A percentile compares a stretch with the other conserved stretches of the same genome.
These are phyloP conservation scores for Diacarnus erythraeanus DNA, from an alignment of 37 sponge, comb jelly and placozoan species.

Conservation along the genomic window DNA sequence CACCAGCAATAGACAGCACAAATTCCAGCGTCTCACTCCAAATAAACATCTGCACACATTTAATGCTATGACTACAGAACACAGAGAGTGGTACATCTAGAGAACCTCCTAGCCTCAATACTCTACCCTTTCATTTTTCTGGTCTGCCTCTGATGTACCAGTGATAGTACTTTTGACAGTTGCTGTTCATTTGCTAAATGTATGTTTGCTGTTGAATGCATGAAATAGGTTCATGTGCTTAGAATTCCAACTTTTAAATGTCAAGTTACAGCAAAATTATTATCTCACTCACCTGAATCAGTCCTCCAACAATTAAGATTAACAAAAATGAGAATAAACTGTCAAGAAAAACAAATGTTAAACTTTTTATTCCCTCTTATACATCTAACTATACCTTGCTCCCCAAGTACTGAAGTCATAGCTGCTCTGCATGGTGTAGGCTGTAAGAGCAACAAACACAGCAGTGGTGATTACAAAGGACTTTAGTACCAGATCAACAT, in stretches of 20 bases:
- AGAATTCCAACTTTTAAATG: too few species aligned
- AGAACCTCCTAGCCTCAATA: too few species aligned
- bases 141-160: too few species aligned
- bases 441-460: slow-evolving; percentile 84
- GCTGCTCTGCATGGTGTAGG: slow-evolving; percentile 93
- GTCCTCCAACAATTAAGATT: slow-evolving; percentile 77
- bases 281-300: slow-evolving; percentile 70
- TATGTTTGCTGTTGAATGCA: too few species aligned
- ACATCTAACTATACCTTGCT: slow-evolving; percentile 62
- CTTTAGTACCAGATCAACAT: slow-evolving; percentile 74
- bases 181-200: too few species aligned
- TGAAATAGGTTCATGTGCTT: too few species aligned
- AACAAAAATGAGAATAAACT: slow-evolving; percentile 84
- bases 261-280: background rate
- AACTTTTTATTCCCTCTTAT: background rate
- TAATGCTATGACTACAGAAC: background rate
- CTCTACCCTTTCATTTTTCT: too few species aligned
- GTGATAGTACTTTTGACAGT: too few species aligned
- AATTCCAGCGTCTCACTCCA: slow-evolving; percentile 79
- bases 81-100: too few species aligned
- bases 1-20: slow-evolving; percentile 87
- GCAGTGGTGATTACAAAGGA: slow-evolving; percentile 81
- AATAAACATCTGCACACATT: slow-evolving; percentile 68
- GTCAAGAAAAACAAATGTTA: background rate
- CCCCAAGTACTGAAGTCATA: slow-evolving; percentile 98